Percentiles rank a stretch among this genome's conserved stretches.
Evolutionary conservation across 92 coral and sea anemone genomes (phyloP).

Genomic region (Paragorgia papillata): DNA sequence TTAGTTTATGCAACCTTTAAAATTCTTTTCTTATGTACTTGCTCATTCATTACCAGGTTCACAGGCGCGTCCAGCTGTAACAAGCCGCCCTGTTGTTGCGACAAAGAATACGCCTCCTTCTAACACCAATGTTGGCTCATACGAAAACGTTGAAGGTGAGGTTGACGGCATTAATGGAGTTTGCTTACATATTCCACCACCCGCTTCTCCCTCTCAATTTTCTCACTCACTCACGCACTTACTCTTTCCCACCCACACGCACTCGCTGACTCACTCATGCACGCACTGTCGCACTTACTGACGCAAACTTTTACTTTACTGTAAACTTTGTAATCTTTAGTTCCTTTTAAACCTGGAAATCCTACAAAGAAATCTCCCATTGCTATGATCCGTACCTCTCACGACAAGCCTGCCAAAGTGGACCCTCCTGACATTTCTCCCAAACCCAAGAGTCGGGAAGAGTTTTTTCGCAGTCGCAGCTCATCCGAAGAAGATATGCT

Average conservation of each 20-base stretch:
- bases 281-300: too few relatives aligned
- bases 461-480: too few relatives aligned
- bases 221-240: too few relatives aligned
- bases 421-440: neutral
- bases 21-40: too few relatives aligned
- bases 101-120: neutral
- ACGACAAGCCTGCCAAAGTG: neutral
- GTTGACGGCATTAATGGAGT: too few relatives aligned
- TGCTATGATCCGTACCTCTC: neutral
- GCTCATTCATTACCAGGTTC: neutral
- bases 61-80: neutral
- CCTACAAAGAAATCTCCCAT: neutral
- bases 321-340: neutral
- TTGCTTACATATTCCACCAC: too few relatives aligned
- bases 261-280: too few relatives aligned
- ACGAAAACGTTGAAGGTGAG: slow-evolving; percentile 1
- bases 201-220: too few relatives aligned
- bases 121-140: neutral
- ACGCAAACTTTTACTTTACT: too few relatives aligned
- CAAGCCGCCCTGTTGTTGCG: neutral
- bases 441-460: neutral
- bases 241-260: too few relatives aligned
- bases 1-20: too few relatives aligned
- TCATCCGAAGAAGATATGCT: too few relatives aligned
- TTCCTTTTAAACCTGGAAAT: neutral